These are phyloP conservation scores for Ramazzottius varieornatus DNA, from an alignment of 2,888 invertebrate species.

Conservation along the genomic window DNA sequence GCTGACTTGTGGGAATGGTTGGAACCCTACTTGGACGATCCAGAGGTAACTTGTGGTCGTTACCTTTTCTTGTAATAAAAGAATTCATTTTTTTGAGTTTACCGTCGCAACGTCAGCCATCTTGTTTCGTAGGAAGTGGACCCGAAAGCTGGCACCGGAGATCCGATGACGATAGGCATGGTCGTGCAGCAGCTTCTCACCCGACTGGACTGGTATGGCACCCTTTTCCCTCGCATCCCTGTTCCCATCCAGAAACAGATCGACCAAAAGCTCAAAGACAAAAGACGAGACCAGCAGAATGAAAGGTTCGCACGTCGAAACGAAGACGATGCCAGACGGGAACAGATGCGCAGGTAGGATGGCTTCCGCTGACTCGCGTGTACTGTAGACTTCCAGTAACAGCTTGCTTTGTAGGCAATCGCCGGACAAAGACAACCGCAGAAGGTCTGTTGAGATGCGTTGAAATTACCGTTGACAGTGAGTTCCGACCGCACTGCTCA, in stretches of 20 bases:
- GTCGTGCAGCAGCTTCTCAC: conserved; percentile 70
- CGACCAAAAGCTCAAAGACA: conserved; percentile 36
- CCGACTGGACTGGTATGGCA: conserved; percentile 95
- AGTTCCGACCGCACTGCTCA: neutral
- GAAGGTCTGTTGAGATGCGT: neutral
- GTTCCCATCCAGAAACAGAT: conserved; percentile 80
- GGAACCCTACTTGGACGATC: conserved; percentile 75
- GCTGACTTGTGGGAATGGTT: conserved; percentile 88
- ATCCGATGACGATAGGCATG: conserved; percentile 66
- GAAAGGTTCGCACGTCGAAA: neutral
- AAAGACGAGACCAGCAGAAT: neutral
- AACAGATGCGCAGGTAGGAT: too few relatives aligned
- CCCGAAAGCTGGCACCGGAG: conserved; percentile 89
- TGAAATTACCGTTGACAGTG: neutral
- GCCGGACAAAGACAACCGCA: neutral
- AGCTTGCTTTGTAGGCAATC: too few relatives aligned
- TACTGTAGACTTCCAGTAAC: too few relatives aligned
- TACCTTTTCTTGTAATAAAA: neutral
- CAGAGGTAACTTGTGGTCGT: conserved; percentile 37
- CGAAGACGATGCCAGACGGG: neutral
- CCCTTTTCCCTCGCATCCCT: conserved; percentile 88
- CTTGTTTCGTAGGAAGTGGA: conserved; percentile 47
- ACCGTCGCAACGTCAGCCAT: too few relatives aligned
- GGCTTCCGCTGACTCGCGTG: too few relatives aligned
- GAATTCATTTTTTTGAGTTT: neutral